phyloP scores from a whole-genome alignment of 2,888 invertebrate genomes.

The Euclidia mi region DNA sequence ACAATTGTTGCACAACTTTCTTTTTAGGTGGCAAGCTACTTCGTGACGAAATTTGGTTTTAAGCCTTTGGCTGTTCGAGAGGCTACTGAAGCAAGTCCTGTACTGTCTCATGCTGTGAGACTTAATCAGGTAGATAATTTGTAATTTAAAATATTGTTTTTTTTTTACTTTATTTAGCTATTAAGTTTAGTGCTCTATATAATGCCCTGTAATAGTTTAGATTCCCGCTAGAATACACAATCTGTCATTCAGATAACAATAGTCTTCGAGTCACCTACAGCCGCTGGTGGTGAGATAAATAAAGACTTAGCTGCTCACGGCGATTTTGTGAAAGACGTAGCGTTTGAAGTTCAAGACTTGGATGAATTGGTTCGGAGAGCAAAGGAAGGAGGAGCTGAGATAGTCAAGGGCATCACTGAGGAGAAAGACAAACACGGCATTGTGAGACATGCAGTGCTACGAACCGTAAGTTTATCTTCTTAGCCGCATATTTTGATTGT shows the following conservation, averaged over 20 bases:
- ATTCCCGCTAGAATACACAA: no score
- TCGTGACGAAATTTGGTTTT: slow-evolving; percentile 97
- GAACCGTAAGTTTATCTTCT: slow-evolving; percentile 93
- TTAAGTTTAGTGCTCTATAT: no score
- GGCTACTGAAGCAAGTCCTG: slow-evolving; percentile 94
- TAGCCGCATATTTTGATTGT: neutral
- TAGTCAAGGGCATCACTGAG: slow-evolving; percentile 95
- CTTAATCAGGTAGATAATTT: slow-evolving; percentile 98
- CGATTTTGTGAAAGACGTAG: slow-evolving; percentile 98
- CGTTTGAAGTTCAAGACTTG: slow-evolving; percentile 97
- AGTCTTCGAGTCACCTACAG: slow-evolving; percentile 96
- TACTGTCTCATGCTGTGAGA: slow-evolving; percentile 95
- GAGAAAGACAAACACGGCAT: slow-evolving; percentile 95
- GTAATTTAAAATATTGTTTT: no score
- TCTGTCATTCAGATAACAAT: slow-evolving; percentile 94
- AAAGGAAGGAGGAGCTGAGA: slow-evolving; percentile 94
- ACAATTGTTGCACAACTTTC: no score
- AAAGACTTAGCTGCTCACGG: slow-evolving; percentile 95
- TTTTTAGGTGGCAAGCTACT: slow-evolving; percentile 96
- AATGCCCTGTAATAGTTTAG: no score
- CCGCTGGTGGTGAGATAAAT: slow-evolving; percentile 92
- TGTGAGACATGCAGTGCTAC: slow-evolving; percentile 96
- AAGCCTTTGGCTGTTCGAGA: slow-evolving; percentile 97
- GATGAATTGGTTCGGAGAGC: slow-evolving; percentile 95
- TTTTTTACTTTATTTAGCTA: no score